A percentile compares a stretch with the other conserved stretches of the same genome.
Evolutionary conservation across 2,797 vertebrate genomes (phyloP).

Genomic region (Poeciliopsis gracilis): DNA sequence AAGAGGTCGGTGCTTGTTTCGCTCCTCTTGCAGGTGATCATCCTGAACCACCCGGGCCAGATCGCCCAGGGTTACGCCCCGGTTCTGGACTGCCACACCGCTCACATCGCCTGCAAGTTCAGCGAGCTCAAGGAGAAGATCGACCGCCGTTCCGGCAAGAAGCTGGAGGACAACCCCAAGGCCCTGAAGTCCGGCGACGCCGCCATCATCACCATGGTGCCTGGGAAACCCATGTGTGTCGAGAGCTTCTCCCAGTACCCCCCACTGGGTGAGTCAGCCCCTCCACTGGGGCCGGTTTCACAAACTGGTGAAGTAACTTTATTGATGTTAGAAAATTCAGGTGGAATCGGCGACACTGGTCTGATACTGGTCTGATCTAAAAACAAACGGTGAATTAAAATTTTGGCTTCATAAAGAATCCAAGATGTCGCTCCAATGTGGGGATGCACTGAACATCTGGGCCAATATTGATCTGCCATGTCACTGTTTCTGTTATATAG

Average conservation of each 20-base stretch:
- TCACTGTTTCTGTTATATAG: too few relatives aligned
- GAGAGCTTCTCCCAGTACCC: conserved; percentile 82
- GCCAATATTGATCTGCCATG: too few relatives aligned
- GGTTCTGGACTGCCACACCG: conserved; percentile 84
- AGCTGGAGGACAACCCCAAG: conserved; percentile 83
- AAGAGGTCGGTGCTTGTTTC: background rate
- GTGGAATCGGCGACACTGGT: too few relatives aligned
- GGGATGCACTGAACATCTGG: too few relatives aligned
- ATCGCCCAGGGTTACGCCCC: conserved; percentile 82
- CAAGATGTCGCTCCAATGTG: too few relatives aligned
- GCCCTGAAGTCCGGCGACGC: conserved; percentile 80
- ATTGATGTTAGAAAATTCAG: too few relatives aligned
- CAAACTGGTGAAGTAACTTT: background rate
- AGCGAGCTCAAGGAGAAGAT: conserved; percentile 86
- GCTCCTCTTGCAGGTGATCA: conserved; percentile 76
- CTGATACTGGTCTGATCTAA: too few relatives aligned
- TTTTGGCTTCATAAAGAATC: too few relatives aligned
- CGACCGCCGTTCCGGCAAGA: conserved; percentile 86
- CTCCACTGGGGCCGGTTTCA: conserved; percentile 75
- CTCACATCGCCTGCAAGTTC: conserved; percentile 86
- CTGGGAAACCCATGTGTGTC: conserved; percentile 84
- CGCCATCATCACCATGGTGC: conserved; percentile 78
- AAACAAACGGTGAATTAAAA: too few relatives aligned
- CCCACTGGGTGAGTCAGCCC: conserved; percentile 76
- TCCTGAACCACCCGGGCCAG: conserved; percentile 85